Evolutionary conservation across 2,888 invertebrate species (phyloP).

Genomic region (Lithophane semibrunnea): DNA sequence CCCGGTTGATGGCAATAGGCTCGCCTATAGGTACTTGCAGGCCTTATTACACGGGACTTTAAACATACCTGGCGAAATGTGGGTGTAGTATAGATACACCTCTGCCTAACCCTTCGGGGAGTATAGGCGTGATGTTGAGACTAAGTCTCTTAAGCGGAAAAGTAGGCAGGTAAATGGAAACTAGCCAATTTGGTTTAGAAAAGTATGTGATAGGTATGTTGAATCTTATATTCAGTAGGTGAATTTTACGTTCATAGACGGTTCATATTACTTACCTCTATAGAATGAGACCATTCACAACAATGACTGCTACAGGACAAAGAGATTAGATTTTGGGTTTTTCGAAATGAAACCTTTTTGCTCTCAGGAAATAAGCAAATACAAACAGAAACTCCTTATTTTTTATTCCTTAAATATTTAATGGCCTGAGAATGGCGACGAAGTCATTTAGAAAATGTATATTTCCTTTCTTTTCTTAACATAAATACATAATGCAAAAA

Average conservation of each 20-base stretch:
- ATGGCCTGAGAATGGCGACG: slow-evolving; percentile 36
- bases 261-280: neutral
- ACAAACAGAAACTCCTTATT: slow-evolving; percentile 44
- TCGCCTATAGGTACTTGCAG: too few relatives aligned
- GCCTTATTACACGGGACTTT: too few relatives aligned
- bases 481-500: slow-evolving; percentile 23
- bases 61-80: too few relatives aligned
- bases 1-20: too few relatives aligned
- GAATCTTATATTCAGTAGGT: neutral
- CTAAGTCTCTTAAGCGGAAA: neutral
- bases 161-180: neutral
- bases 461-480: slow-evolving; percentile 12
- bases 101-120: too few relatives aligned
- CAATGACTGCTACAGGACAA: slow-evolving; percentile 19
- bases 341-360: slow-evolving; percentile 38
- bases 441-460: slow-evolving; percentile 52
- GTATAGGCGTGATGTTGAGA: too few relatives aligned
- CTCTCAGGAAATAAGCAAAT: slow-evolving; percentile 34
- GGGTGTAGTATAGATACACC: too few relatives aligned
- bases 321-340: slow-evolving; percentile 38
- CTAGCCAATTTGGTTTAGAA: neutral
- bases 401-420: slow-evolving; percentile 59
- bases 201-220: neutral
- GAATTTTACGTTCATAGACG: neutral
- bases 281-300: slow-evolving; percentile 23